Conservation (phyloP, 2,113 vertebrate genomes). For the Cyphomyrus discorhynchus region DNA sequence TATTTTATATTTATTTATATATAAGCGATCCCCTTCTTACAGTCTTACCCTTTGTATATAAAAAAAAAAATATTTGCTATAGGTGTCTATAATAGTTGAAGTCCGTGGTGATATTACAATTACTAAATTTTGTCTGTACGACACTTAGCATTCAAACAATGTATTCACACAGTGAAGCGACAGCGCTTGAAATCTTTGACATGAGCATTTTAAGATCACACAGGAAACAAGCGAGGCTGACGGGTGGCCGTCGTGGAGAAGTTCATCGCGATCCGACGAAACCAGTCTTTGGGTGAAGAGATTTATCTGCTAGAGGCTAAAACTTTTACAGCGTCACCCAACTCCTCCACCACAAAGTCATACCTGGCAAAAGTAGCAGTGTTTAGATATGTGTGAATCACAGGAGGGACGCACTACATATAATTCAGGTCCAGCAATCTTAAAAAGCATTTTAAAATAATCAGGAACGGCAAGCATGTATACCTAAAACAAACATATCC, state of each 20-base stretch:
- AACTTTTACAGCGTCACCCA: background rate
- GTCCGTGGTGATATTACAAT: background rate
- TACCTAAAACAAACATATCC: background rate
- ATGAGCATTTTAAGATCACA: background rate
- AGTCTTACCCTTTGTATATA: background rate
- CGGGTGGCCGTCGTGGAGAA: background rate
- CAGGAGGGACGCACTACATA: background rate
- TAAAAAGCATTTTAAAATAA: background rate
- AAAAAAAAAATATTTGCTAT: constrained; percentile 9
- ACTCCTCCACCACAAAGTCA: background rate
- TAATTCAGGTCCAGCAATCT: background rate
- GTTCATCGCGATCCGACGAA: background rate
- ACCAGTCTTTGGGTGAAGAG: background rate
- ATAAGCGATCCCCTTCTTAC: background rate
- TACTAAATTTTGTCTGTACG: background rate
- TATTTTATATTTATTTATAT: background rate
- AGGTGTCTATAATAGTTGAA: background rate
- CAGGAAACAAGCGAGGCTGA: background rate
- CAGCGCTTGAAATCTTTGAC: background rate
- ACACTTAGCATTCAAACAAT: background rate
- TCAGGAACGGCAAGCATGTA: background rate
- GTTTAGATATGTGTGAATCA: background rate
- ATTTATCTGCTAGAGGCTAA: background rate
- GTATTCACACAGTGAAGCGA: background rate
- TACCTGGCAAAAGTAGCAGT: background rate